phyloP scores from a whole-genome alignment of 2,113 vertebrate species.

The Otolemur garnettii region DNA sequence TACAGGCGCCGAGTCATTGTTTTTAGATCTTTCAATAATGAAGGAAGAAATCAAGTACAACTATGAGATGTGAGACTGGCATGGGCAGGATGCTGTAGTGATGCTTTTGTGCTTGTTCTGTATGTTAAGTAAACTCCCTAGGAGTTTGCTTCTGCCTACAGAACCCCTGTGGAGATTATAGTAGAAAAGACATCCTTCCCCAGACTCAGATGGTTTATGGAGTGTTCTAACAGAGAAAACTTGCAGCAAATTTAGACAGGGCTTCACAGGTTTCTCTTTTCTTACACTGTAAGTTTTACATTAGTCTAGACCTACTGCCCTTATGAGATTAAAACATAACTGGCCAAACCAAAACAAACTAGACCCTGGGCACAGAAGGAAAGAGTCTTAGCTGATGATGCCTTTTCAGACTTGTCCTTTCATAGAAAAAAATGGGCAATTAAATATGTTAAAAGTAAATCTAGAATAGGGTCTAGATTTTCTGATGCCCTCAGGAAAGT shows the following conservation, averaged over 20 bases:
- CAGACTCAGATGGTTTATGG: background rate
- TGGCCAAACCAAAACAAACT: conserved; percentile 9
- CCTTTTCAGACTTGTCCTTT: background rate
- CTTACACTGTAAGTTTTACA: conserved; percentile 4
- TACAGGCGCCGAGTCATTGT: background rate
- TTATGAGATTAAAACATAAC: conserved; percentile 38
- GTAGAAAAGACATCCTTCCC: background rate
- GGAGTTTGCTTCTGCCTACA: conserved; percentile 12
- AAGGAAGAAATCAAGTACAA: conserved; percentile 36
- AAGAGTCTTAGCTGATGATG: background rate
- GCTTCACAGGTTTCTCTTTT: background rate
- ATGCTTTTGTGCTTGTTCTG: background rate
- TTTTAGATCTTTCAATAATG: conserved; percentile 39
- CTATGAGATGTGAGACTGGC: background rate
- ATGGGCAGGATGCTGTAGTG: background rate
- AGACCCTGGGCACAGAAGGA: background rate
- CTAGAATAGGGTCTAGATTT: background rate
- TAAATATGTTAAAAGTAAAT: conserved; percentile 24
- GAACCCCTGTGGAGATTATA: background rate
- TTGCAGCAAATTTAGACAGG: background rate
- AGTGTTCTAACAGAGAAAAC: background rate
- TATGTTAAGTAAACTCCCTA: conserved; percentile 14
- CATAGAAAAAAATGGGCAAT: background rate
- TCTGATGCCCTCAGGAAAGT: background rate
- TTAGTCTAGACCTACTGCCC: background rate